These are phyloP conservation scores for Thysanoteuthis rhombus DNA, from an alignment of 2,888 invertebrate species.

Conservation along the genomic window DNA sequence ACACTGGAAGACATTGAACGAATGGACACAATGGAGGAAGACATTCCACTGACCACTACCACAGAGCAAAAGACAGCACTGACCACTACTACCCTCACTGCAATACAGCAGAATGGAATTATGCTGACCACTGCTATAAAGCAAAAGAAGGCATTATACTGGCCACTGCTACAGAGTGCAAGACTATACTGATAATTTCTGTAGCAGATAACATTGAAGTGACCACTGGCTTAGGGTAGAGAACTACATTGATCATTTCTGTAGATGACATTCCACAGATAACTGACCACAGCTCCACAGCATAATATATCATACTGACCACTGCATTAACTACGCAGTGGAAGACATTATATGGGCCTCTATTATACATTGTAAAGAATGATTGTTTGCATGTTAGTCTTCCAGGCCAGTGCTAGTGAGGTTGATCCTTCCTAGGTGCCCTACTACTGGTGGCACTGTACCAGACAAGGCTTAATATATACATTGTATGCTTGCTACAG, in stretches of 20 bases:
- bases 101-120: neutral
- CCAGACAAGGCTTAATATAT: neutral
- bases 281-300: slow-evolving; percentile 12
- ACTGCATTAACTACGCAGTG: neutral
- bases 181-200: neutral
- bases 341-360: neutral
- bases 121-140: slow-evolving; percentile 12
- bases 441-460: neutral
- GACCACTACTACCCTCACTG: neutral
- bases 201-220: slow-evolving; percentile 12
- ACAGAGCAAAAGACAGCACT: slow-evolving; percentile 12
- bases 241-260: neutral
- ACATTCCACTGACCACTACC: slow-evolving; percentile 12
- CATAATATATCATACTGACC: slow-evolving; percentile 12
- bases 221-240: neutral
- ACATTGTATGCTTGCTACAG: neutral
- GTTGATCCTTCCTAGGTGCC: no score
- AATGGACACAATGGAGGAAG: neutral
- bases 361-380: neutral
- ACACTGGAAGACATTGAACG: neutral
- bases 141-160: neutral
- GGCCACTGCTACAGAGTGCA: neutral
- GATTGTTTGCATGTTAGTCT: neutral
- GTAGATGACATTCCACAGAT: neutral
- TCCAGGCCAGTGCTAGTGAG: neutral